Evolutionary conservation across 2,113 vertebrate genomes (phyloP).

Genomic region (Nicator chloris): DNA sequence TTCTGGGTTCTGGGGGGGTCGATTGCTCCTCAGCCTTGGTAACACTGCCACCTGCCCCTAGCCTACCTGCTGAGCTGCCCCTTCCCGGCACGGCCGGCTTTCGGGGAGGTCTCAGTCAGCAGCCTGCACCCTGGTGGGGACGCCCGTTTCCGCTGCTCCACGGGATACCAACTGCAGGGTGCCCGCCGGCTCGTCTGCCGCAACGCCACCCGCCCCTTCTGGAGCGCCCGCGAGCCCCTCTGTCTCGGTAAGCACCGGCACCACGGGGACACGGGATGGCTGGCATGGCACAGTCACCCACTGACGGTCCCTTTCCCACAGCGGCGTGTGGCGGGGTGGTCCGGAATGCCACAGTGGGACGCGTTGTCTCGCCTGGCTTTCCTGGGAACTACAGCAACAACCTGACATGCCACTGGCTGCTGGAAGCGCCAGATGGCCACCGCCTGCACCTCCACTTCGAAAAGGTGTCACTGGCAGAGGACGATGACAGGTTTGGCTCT

Average conservation of each 20-base stretch:
- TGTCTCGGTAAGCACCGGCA: slow-evolving; percentile 76
- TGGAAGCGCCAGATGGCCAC: slow-evolving; percentile 85
- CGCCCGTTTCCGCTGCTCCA: slow-evolving; percentile 84
- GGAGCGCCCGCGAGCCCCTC: slow-evolving; percentile 83
- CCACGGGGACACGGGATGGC: rapidly evolving
- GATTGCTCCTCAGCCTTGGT: background rate
- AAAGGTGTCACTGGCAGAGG: slow-evolving; percentile 95
- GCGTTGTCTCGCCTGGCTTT: slow-evolving; percentile 90
- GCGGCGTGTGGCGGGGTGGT: slow-evolving; percentile 89
- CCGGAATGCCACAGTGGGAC: slow-evolving; percentile 88
- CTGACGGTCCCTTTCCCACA: slow-evolving; percentile 22
- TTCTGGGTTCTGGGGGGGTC: background rate
- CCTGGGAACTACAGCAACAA: slow-evolving; percentile 99
- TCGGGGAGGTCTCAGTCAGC: slow-evolving; percentile 86
- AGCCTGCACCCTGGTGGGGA: slow-evolving; percentile 88
- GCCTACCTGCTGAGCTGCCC: slow-evolving; percentile 89
- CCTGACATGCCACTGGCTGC: slow-evolving; percentile 95
- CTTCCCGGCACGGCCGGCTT: slow-evolving; percentile 82
- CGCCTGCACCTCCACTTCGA: slow-evolving; percentile 94
- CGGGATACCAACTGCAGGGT: slow-evolving; percentile 87
- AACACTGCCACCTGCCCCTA: background rate
- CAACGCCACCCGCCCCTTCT: slow-evolving; percentile 90
- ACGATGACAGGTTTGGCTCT: slow-evolving; percentile 89
- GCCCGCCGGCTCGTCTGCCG: slow-evolving; percentile 77
- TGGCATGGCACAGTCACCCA: rapidly evolving